A percentile compares a stretch with the other conserved stretches of the same genome.
phyloP scores from a whole-genome alignment of 2,113 vertebrate genomes.

The Budorcas taxicolor region DNA sequence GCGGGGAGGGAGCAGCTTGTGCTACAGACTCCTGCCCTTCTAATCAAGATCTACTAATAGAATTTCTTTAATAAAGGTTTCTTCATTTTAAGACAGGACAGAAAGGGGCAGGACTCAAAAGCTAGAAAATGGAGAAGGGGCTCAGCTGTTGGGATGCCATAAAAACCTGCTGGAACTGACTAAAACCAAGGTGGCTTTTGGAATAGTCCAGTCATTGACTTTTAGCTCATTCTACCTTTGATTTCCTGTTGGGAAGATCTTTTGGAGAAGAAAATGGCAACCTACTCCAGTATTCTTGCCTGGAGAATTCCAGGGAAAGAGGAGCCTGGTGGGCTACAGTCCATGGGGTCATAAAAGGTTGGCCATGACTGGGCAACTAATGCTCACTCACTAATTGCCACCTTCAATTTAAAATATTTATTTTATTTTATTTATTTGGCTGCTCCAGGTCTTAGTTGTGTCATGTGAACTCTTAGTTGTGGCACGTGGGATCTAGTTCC shows the following conservation, averaged over 20 bases:
- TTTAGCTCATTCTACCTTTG: neutral
- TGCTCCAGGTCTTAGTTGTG: neutral
- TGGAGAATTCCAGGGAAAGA: neutral
- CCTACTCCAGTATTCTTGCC: neutral
- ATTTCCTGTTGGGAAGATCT: neutral
- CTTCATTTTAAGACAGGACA: neutral
- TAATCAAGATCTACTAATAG: neutral
- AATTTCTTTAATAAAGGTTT: neutral
- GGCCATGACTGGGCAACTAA: neutral
- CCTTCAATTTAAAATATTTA: neutral
- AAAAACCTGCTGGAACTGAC: neutral
- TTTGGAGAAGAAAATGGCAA: neutral
- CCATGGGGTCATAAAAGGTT: neutral
- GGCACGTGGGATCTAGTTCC: neutral
- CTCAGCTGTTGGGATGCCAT: neutral
- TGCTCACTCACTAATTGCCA: neutral
- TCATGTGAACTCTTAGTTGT: neutral
- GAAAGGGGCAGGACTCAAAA: neutral
- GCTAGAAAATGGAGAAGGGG: neutral
- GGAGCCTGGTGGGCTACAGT: neutral
- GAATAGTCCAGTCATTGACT: neutral
- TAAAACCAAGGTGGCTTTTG: neutral
- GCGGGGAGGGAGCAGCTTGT: neutral
- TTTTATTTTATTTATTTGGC: neutral
- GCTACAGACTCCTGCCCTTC: neutral